Percentiles rank a stretch among this genome's conserved stretches.
Evolutionary conservation across 1,140 invertebrate species (phyloP).

Genomic region (Sminthurides bifidus): DNA sequence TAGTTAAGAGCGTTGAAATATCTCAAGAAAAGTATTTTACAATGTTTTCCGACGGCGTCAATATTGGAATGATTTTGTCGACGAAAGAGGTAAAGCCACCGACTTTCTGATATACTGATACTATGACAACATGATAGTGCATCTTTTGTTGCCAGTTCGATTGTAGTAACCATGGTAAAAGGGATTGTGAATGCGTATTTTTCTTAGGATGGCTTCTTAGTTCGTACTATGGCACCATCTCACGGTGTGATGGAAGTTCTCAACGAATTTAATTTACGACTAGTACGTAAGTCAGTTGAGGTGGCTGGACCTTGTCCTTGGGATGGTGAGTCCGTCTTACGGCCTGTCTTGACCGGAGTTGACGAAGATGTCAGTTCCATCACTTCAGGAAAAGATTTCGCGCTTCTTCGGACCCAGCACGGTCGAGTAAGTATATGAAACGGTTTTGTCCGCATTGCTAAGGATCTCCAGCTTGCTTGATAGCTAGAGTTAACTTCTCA

Average conservation of each 20-base stretch:
- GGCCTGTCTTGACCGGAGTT: constrained; percentile 41
- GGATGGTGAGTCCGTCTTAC: constrained; percentile 48
- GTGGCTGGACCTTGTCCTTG: constrained; percentile 57
- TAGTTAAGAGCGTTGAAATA: constrained; percentile 45
- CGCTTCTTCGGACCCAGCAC: constrained; percentile 56
- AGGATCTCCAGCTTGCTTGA: too few relatives aligned
- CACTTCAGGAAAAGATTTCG: constrained; percentile 71
- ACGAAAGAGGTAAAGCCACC: constrained; percentile 55
- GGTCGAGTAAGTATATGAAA: constrained; percentile 52
- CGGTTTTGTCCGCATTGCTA: too few relatives aligned
- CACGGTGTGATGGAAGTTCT: constrained; percentile 40
- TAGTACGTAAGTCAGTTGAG: constrained; percentile 65
- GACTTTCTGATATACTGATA: neutral
- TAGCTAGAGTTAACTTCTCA: neutral
- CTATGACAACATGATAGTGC: constrained; percentile 32
- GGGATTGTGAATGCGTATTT: too few relatives aligned
- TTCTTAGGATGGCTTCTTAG: constrained; percentile 76
- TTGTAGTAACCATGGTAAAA: too few relatives aligned
- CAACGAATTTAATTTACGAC: constrained; percentile 60
- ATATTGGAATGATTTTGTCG: constrained; percentile 63
- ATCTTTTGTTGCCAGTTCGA: neutral
- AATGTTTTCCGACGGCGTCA: constrained; percentile 73
- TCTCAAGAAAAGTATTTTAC: constrained; percentile 51
- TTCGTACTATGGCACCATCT: constrained; percentile 55
- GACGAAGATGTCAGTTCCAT: constrained; percentile 58